These are phyloP conservation scores for Oasisia sp. DNA, from an alignment of 2,888 invertebrate species.

Conservation along the genomic window DNA sequence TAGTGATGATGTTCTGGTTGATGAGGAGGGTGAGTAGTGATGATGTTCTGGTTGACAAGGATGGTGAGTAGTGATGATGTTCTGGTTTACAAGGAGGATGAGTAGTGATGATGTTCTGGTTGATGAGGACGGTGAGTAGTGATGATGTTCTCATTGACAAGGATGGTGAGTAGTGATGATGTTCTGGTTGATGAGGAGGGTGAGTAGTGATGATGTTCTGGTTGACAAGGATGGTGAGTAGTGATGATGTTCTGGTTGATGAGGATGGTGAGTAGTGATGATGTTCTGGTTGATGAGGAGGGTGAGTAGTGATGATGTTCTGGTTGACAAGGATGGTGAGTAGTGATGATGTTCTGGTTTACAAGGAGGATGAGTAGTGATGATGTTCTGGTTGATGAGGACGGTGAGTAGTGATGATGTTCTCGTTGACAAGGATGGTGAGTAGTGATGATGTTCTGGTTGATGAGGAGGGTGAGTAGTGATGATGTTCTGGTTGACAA, in stretches of 20 bases:
- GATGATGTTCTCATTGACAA: constrained; percentile 50
- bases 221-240: constrained; percentile 24
- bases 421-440: constrained; percentile 25
- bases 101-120: constrained; percentile 49
- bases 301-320: constrained; percentile 49
- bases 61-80: constrained; percentile 48
- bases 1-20: constrained; percentile 49
- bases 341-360: constrained; percentile 48
- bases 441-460: constrained; percentile 49
- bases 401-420: constrained; percentile 49
- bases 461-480: constrained; percentile 22
- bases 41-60: constrained; percentile 49
- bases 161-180: constrained; percentile 48
- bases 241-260: constrained; percentile 50
- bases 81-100: constrained; percentile 23
- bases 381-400: constrained; percentile 50
- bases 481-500: constrained; percentile 49
- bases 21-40: constrained; percentile 18
- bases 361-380: constrained; percentile 7
- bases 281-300: constrained; percentile 49
- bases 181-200: constrained; percentile 26
- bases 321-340: constrained; percentile 26
- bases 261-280: constrained; percentile 1
- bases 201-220: constrained; percentile 49
- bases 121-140: constrained; percentile 23